Evolutionary conservation across 2,797 vertebrate genomes (phyloP), one percentile per base, ranked within the genome.

Genomic region (Spheniscus humboldti): DNA sequence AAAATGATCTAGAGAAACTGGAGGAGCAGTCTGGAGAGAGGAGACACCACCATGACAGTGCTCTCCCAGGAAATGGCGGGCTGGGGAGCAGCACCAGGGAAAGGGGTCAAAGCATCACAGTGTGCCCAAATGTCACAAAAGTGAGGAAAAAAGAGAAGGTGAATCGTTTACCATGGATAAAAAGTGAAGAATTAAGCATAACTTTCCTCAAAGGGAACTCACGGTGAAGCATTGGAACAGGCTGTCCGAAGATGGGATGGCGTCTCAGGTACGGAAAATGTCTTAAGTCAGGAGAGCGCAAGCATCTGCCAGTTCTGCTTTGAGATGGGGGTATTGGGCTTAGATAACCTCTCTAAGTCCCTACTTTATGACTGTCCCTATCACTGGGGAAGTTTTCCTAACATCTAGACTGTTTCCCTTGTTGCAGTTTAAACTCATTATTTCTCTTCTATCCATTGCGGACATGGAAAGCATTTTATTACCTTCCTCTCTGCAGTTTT

Each of bases 231-330:
- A 0, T 4, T 64, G 39, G 59, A 28, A 45, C 10, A 14, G 31
- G 25, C 18, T 25, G 33, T 6, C 24, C 0, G 2, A 33, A 22
- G 22, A 11, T 9, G 31, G 47, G 59, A 28, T 14, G 41, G 18
- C 7, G 0, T 5, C 64, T 62, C 1, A 0, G 18, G 7, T 6
- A 3, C 59, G 4, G 27, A 33, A 28, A 15, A 11, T 9, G 7
- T 6, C 33, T 43, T 5, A 9, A 19, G 14, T 24, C 31, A 18
- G n/a, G n/a, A 57, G 24, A 39, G 12, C n/a, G 20, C 18, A 27
- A 25, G 23, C 2, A 0, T 18, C 43, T 48, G 45, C 28, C 35
- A 7, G 11, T 31, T 43, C 43, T 66, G 19, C 47, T 75, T 35
- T 35, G 73, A 55, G 52, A 25, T 0, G 3, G 16, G 66, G 11